Conservation (phyloP, 2,113 vertebrate species). For the Amazona vittata region DNA sequence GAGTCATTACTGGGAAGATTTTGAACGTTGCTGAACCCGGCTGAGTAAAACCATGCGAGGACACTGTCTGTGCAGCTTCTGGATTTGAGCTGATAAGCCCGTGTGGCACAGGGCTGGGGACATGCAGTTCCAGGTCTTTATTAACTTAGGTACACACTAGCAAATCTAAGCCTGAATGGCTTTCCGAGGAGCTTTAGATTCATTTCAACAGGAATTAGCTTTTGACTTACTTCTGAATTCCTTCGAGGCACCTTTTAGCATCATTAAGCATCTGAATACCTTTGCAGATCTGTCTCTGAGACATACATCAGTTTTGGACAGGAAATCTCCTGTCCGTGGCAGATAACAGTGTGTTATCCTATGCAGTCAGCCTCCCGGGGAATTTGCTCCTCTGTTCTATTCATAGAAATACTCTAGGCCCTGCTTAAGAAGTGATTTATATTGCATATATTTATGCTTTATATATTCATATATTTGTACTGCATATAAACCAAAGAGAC, state of each 20-base stretch:
- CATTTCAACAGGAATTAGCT: not conserved
- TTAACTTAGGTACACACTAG: no score
- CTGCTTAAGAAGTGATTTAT: not conserved
- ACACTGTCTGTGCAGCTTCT: not conserved
- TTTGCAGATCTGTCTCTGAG: not conserved
- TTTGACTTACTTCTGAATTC: not conserved
- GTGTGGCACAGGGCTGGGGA: not conserved
- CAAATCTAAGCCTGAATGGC: not conserved
- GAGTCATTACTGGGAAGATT: not conserved
- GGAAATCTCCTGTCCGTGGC: not conserved
- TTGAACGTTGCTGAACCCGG: not conserved
- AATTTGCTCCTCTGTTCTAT: not conserved
- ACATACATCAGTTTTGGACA: not conserved
- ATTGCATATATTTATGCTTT: not conserved
- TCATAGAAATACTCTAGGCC: not conserved
- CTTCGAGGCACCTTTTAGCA: not conserved
- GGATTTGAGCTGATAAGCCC: not conserved
- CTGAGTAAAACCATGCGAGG: not conserved
- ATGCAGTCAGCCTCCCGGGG: not conserved
- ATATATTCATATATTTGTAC: not conserved
- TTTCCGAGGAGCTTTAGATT: not conserved
- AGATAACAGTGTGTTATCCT: rapidly evolving
- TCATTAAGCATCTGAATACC: not conserved
- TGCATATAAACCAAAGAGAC: not conserved
- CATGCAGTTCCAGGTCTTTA: no score